Evolutionary conservation across 2,113 vertebrate genomes (phyloP), one percentile per base, ranked within the genome.

Genomic region (Eubucco bourcierii): DNA sequence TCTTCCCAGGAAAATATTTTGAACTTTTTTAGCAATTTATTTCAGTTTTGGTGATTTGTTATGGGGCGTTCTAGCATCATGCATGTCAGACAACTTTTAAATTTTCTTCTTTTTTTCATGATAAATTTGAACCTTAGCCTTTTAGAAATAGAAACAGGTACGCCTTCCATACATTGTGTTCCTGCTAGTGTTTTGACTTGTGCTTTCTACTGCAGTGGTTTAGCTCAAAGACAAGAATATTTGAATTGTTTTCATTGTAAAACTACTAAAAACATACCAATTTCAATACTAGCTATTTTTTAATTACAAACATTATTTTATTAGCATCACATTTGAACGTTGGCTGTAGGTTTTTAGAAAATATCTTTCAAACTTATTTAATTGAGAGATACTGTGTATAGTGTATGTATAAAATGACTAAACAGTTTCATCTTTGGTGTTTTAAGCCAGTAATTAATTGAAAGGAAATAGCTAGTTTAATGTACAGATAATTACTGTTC

Each of bases 301-400:
- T 58, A 58, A 31, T 60, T 81, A 25, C 5, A 13, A 12, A 16
- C 3, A 9, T 63, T 87, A 25, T 52, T 90, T 80, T 75, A 47
- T 64, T 65, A 87, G 17, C 29, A 52, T 31, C 2, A 15, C 15
- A 58, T 72, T 65, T 65, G 20, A 79, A 27, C 23, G 65, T 9
- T 60, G 23, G 64, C 6, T 53, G 0, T 14, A 67, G 15, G 15
- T 33, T 90, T 16, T 88, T 76, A 71, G 29, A 67, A 67, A 27
- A 29, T 64, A 1, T 65, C 12, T 83, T 86, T 77, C 4, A n/a
- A 65, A 82, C 60, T 72, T 58, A 9, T 58, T 88, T 81, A 60
- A 12, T 0, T 0, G 67, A 79, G 34, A 39, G 3, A 27, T 65
- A 19, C 1, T 19, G 18, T 8, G 18, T 44, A 44, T 65, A 46